Conservation (phyloP, 2,888 invertebrate genomes). For the Drepanosiphum platanoidis region DNA sequence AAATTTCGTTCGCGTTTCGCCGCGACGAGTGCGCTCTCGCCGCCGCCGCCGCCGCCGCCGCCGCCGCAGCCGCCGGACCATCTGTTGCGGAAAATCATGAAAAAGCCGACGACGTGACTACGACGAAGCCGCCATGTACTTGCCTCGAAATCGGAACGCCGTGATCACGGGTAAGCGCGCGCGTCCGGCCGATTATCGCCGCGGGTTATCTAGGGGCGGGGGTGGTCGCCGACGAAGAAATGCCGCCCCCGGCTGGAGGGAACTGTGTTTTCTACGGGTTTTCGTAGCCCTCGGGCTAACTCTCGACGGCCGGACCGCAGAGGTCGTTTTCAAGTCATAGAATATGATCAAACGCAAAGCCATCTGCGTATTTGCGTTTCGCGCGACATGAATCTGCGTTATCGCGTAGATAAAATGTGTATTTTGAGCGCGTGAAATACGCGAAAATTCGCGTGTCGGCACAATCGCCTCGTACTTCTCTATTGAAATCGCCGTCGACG, state of each 20-base stretch:
- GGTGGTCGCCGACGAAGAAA: not conserved
- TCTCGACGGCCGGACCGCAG: too few species aligned
- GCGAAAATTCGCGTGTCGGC: not conserved
- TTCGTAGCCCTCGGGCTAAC: too few species aligned
- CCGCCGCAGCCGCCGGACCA: slow-evolving; percentile 18
- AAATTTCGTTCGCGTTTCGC: not conserved
- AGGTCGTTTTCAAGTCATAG: too few species aligned
- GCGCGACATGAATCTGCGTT: too few species aligned
- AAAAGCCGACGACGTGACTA: slow-evolving; percentile 2
- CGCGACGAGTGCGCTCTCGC: not conserved
- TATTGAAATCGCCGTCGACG: not conserved
- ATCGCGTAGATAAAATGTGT: too few species aligned
- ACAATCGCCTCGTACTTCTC: not conserved
- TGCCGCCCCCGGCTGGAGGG: too few species aligned
- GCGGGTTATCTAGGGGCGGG: too few species aligned
- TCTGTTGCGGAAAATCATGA: slow-evolving; percentile 27
- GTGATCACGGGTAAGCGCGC: slow-evolving; percentile 38
- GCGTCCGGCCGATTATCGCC: not conserved
- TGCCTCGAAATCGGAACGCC: slow-evolving; percentile 49
- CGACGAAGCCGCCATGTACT: slow-evolving; percentile 4
- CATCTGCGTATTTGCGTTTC: too few species aligned
- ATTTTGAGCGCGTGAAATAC: not conserved
- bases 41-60: not conserved
- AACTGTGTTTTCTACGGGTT: not conserved
- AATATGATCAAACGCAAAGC: too few species aligned